These are phyloP conservation scores for Aphelenchoides avenae DNA, from an alignment of 1,140 invertebrate species.

Conservation along the genomic window DNA sequence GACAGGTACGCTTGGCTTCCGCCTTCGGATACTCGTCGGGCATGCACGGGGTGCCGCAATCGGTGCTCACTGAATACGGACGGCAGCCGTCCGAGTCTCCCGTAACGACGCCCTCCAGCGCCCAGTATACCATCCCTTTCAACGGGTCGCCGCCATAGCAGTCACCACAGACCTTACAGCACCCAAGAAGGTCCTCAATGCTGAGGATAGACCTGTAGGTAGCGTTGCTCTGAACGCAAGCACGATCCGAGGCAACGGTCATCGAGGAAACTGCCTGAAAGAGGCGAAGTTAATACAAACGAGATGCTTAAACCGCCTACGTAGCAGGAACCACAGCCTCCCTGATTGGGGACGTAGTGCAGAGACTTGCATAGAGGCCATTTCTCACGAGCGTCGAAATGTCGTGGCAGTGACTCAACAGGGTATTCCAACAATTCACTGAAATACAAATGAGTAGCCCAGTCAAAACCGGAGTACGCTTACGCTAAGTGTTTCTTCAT, in stretches of 20 bases:
- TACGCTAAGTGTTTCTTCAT: slow-evolving; percentile 43
- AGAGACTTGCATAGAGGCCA: slow-evolving; percentile 38
- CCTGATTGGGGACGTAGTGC: slow-evolving; percentile 61
- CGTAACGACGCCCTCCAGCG: slow-evolving; percentile 53
- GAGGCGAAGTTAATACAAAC: not conserved
- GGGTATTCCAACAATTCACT: slow-evolving; percentile 40
- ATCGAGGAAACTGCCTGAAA: slow-evolving; percentile 53
- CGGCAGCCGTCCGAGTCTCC: slow-evolving; percentile 56
- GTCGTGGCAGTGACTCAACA: slow-evolving; percentile 21
- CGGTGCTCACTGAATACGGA: slow-evolving; percentile 43
- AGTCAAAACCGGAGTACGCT: not conserved
- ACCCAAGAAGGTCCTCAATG: slow-evolving; percentile 54
- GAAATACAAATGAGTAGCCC: not conserved
- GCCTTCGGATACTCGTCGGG: slow-evolving; percentile 51
- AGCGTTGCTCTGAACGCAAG: slow-evolving; percentile 56
- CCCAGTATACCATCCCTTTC: slow-evolving; percentile 51
- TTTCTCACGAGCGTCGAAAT: slow-evolving; percentile 46
- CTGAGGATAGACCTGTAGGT: slow-evolving; percentile 42
- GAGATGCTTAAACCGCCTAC: no score
- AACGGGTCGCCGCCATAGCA: slow-evolving; percentile 58
- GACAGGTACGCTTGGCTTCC: slow-evolving; percentile 48
- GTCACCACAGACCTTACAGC: slow-evolving; percentile 55
- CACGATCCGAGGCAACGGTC: slow-evolving; percentile 53
- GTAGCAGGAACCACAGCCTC: slow-evolving; percentile 65
- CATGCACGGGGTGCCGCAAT: slow-evolving; percentile 54